Evolutionary conservation across 2,888 invertebrate genomes (phyloP), one percentile per base, ranked within the genome.

Genomic region (Heteropelma amictum): DNA sequence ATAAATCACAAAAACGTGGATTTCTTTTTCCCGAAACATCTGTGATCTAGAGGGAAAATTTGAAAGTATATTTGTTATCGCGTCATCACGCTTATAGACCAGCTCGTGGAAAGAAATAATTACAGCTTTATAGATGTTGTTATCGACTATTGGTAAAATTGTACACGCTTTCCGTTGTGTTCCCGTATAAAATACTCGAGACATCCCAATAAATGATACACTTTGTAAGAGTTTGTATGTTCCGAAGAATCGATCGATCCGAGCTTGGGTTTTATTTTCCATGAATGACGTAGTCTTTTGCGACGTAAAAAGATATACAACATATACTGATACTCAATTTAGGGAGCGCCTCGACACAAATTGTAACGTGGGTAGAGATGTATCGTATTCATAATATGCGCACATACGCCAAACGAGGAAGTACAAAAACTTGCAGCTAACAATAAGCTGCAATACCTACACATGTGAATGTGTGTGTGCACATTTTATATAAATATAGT

Each of bases 221-320:
- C 70, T 70, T 61, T 75, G 65, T 65, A 70, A 33, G 61, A 60
- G 65, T 35, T 56, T 38, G 54, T 67, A 26, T 38, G 33, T n/a
- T n/a, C n/a, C 21, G 21, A 54, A 45, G 58, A 12, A 6, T 26
- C 70, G 74, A 75, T 75, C 74, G 70, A 70, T 75, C 65, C 47
- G 23, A 6, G 19, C 53, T 54, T 26, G 14, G 54, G 10, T 30
- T 54, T 17, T 45, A 40, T 26, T 35, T 49, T 49, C n/a, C 64
- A 58, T 30, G 47, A 69, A 38, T 70, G 70, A 70, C 70, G 70
- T 54, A 63, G 54, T 60, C 42, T 53, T 64, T 74, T 60, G 30
- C 53, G 8, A 65, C 23, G 53, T 30, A 45, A 42, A 8, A 35
- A 51, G 38, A 21, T 42, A 40, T 21, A 58, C 17, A 58, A 40